These are phyloP conservation scores for Parnassius mnemosyne DNA, from an alignment of 2,888 invertebrate species.

Conservation along the genomic window DNA sequence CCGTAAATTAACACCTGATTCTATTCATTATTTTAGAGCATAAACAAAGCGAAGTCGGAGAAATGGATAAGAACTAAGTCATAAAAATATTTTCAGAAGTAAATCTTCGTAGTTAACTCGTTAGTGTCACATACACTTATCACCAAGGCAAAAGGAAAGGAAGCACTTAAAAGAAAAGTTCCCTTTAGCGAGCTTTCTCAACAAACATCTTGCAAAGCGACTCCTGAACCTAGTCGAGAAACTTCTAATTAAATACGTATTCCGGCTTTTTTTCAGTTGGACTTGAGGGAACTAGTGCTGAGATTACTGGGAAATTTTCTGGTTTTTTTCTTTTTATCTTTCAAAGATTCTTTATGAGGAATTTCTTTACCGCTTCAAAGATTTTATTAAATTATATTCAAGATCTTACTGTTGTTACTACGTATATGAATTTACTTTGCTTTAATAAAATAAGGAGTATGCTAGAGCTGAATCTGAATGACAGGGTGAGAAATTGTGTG, in stretches of 20 bases:
- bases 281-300: not conserved
- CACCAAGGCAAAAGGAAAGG: constrained; percentile 2
- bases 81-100: too few relatives aligned
- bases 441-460: too few relatives aligned
- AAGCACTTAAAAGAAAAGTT: constrained; percentile 10
- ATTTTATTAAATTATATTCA: not conserved
- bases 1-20: too few relatives aligned
- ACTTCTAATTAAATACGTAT: constrained; percentile 18
- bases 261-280: constrained; percentile 5
- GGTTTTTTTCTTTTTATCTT: constrained; percentile 1
- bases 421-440: too few relatives aligned
- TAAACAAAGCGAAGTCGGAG: too few relatives aligned
- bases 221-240: not conserved
- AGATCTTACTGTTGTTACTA: too few relatives aligned
- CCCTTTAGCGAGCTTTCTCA: not conserved
- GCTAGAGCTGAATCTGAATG: too few relatives aligned
- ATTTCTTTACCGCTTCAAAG: not conserved
- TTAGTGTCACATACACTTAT: constrained; percentile 8
- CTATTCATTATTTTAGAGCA: too few relatives aligned
- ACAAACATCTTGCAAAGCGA: constrained; percentile 10
- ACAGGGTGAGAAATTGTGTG: too few relatives aligned
- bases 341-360: not conserved
- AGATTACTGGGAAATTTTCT: constrained; percentile 2
- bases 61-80: too few relatives aligned
- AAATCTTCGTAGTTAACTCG: constrained; percentile 5